Evolutionary conservation across 2,888 invertebrate genomes (phyloP).

Genomic region (Drosophila phalerata): DNA sequence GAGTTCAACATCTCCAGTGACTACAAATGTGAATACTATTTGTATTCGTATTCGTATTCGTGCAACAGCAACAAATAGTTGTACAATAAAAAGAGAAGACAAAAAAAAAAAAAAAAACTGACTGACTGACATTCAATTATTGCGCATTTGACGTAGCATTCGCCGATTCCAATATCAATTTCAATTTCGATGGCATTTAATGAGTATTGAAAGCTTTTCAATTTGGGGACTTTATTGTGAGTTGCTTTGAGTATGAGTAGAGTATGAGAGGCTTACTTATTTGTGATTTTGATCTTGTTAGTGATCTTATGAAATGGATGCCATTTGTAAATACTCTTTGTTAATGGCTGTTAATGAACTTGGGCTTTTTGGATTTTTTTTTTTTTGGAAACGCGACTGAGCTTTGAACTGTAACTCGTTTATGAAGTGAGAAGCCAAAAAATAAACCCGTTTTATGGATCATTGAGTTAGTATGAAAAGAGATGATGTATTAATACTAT

Average conservation of each 20-base stretch:
- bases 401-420: slow-evolving; percentile 63
- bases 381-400: slow-evolving; percentile 24
- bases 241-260: neutral
- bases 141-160: slow-evolving; percentile 27
- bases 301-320: slow-evolving; percentile 27
- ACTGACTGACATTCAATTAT: slow-evolving; percentile 68
- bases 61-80: slow-evolving; percentile 16
- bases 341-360: slow-evolving; percentile 48
- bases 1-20: slow-evolving; percentile 25
- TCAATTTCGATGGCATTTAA: slow-evolving; percentile 17
- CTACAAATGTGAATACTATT: slow-evolving; percentile 23
- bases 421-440: slow-evolving; percentile 24
- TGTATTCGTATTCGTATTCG: slow-evolving; percentile 9
- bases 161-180: slow-evolving; percentile 3
- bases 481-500: slow-evolving; percentile 16
- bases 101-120: slow-evolving; percentile 30
- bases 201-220: slow-evolving; percentile 41
- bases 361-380: slow-evolving; percentile 24
- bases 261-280: neutral
- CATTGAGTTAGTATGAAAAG: slow-evolving; percentile 6
- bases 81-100: neutral
- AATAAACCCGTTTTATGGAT: slow-evolving; percentile 33
- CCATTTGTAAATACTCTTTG: slow-evolving; percentile 30
- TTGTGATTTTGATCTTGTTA: slow-evolving; percentile 21
- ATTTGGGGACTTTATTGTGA: slow-evolving; percentile 11